Percentiles rank a stretch among this genome's conserved stretches.
phyloP scores from a whole-genome alignment of 2,888 invertebrate species.

The Eilema griseolum region DNA sequence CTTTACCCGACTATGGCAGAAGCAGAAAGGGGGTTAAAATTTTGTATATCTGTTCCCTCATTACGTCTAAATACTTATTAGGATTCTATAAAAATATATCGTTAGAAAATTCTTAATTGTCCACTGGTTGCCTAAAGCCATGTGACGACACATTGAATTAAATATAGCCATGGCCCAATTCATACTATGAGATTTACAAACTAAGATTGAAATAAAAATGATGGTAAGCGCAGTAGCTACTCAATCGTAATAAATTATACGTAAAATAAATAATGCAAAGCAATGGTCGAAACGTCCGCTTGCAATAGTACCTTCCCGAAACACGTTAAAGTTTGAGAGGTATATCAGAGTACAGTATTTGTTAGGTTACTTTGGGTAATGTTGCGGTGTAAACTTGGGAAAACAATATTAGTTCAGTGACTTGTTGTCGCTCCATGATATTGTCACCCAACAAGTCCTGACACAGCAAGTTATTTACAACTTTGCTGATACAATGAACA shows the following conservation, averaged over 20 bases:
- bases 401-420: constrained; percentile 13
- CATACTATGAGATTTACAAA: no score
- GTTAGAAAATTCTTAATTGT: no score
- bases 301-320: not conserved
- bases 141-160: no score
- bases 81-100: no score
- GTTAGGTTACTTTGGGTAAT: constrained; percentile 6
- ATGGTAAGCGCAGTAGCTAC: not conserved
- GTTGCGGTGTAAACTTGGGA: constrained; percentile 10
- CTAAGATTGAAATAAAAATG: no score
- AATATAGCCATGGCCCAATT: no score
- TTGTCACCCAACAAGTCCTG: constrained; percentile 19
- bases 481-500: not conserved
- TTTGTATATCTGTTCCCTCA: no score
- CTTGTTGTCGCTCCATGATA: constrained; percentile 9
- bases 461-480: not conserved
- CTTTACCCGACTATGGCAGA: no score
- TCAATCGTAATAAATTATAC: not conserved
- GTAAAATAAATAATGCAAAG: not conserved
- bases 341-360: not conserved
- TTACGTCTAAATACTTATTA: no score
- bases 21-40: no score
- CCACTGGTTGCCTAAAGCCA: no score
- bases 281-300: not conserved
- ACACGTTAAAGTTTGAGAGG: constrained; percentile 7